Evolutionary conservation across 2,113 vertebrate genomes (phyloP).

Genomic region (Bothrops jararaca): DNA sequence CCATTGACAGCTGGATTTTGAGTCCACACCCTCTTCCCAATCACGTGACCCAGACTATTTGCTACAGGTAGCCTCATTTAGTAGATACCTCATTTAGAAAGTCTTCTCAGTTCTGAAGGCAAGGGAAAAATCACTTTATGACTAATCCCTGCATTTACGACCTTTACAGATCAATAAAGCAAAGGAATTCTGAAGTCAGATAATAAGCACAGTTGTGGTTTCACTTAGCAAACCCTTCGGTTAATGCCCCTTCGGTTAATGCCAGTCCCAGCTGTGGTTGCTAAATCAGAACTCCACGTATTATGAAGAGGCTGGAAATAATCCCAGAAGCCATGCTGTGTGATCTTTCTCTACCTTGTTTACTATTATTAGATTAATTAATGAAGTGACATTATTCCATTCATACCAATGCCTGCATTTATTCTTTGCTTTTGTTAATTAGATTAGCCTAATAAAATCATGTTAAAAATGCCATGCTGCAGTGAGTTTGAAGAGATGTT

Average conservation of each 20-base stretch:
- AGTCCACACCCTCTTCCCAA: not conserved
- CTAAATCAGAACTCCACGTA: not conserved
- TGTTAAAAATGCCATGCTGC: slow-evolving; percentile 16
- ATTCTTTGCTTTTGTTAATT: not conserved
- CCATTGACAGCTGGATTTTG: not conserved
- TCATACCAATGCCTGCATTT: not conserved
- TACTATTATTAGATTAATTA: not conserved
- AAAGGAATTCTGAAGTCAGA: not conserved
- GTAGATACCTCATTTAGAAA: not conserved
- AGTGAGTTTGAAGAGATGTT: slow-evolving; percentile 20
- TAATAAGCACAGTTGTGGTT: not conserved
- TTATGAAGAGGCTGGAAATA: not conserved
- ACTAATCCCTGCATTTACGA: not conserved
- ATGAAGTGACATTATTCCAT: not conserved
- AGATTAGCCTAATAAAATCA: slow-evolving; percentile 1
- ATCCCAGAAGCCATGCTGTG: not conserved
- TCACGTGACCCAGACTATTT: not conserved
- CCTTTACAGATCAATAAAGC: not conserved
- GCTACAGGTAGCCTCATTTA: not conserved
- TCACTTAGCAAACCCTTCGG: not conserved
- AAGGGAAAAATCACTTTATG: not conserved
- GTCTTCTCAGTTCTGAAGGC: not conserved
- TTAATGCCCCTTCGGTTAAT: too few species aligned
- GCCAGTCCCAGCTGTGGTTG: not conserved
- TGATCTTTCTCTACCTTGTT: not conserved